These are phyloP conservation scores for Actinia equina DNA, from an alignment of 64 coral and sea anemone genomes.

Conservation along the genomic window DNA sequence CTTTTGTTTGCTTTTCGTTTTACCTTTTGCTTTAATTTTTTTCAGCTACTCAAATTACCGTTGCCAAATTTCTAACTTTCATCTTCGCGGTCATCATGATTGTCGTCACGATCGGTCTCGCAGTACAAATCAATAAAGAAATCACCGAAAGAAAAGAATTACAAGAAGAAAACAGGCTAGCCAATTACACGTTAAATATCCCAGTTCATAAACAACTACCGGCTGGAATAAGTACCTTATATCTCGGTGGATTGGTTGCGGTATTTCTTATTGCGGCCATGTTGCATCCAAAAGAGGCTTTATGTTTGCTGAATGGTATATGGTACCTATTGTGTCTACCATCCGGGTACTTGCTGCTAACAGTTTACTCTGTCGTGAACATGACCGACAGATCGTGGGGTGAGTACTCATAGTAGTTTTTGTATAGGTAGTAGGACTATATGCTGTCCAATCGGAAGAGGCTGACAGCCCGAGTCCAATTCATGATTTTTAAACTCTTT, in stretches of 20 bases:
- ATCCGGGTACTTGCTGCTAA: constrained; percentile 76
- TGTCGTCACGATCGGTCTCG: constrained; percentile 64
- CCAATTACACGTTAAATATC: neutral
- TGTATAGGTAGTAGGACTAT: no score
- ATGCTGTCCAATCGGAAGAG: no score
- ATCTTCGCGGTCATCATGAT: constrained; percentile 89
- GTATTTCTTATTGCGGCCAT: constrained; percentile 74
- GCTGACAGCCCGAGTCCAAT: no score
- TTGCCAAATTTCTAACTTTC: constrained; percentile 68
- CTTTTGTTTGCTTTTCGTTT: no score
- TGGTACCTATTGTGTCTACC: constrained; percentile 91
- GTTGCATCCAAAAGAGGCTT: constrained; percentile 72
- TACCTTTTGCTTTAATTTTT: neutral
- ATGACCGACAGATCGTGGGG: constrained; percentile 89
- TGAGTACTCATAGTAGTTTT: constrained; percentile 14
- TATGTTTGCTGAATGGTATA: constrained; percentile 64
- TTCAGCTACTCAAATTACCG: constrained; percentile 65
- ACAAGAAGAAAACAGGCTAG: neutral
- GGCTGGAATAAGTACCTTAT: constrained; percentile 50
- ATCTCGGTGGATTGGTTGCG: constrained; percentile 52
- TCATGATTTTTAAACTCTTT: no score
- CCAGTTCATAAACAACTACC: constrained; percentile 5
- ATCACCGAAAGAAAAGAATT: constrained; percentile 1
- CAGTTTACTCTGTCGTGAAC: constrained; percentile 84
- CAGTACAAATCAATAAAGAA: constrained; percentile 58